phyloP scores from a whole-genome alignment of 1,140 invertebrate species.

The Anadara kagoshimensis region DNA sequence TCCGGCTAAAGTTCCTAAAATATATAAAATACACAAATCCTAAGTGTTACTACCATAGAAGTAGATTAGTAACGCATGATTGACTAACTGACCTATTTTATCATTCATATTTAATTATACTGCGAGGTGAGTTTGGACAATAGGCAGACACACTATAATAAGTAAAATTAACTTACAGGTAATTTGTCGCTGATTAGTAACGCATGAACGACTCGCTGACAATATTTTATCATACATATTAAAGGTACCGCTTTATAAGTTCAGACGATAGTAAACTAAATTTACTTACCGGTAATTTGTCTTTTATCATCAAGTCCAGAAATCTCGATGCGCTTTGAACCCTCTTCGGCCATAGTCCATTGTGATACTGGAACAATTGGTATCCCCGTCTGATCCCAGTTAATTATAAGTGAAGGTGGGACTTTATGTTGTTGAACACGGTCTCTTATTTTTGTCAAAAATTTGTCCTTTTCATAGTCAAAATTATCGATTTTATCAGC shows the following conservation, averaged over 20 bases:
- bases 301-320: constrained; percentile 25
- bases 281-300: constrained; percentile 34
- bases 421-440: neutral
- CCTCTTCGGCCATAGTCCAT: constrained; percentile 23
- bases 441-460: neutral
- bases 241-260: too few relatives aligned
- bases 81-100: too few relatives aligned
- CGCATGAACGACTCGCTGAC: too few relatives aligned
- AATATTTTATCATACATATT: too few relatives aligned
- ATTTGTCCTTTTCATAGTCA: constrained; percentile 1
- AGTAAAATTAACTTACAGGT: too few relatives aligned
- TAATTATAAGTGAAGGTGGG: constrained; percentile 27
- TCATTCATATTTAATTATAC: too few relatives aligned
- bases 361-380: constrained; percentile 17
- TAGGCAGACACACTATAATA: too few relatives aligned
- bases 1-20: constrained; percentile 13
- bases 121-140: too few relatives aligned
- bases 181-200: too few relatives aligned
- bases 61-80: too few relatives aligned
- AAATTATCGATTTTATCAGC: constrained; percentile 10
- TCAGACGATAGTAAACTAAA: too few relatives aligned
- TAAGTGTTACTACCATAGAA: neutral
- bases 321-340: constrained; percentile 36
- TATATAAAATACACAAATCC: neutral
- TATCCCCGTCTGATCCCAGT: constrained; percentile 31